Evolutionary conservation across 1,140 invertebrate genomes (phyloP).

Genomic region (Probaryconus sp.): DNA sequence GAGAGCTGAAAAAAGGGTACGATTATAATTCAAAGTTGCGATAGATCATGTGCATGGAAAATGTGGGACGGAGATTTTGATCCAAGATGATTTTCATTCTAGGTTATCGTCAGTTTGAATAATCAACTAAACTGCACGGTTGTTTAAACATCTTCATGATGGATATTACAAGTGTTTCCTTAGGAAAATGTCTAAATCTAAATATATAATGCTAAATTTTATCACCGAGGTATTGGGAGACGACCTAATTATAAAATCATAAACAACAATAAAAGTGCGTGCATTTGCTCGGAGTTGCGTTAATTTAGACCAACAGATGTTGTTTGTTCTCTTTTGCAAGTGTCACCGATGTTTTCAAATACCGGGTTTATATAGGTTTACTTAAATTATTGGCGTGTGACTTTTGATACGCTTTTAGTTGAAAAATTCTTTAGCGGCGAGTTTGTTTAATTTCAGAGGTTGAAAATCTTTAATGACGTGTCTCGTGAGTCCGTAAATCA

Average conservation of each 20-base stretch:
- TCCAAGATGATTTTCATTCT: slow-evolving; percentile 3
- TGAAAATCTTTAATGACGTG: no score
- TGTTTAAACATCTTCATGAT: slow-evolving; percentile 30
- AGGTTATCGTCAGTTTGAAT: not conserved
- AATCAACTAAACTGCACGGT: slow-evolving; percentile 1
- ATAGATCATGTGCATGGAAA: slow-evolving; percentile 7
- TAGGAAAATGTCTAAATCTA: slow-evolving; percentile 3
- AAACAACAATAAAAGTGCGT: slow-evolving; percentile 37
- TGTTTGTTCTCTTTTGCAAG: not conserved
- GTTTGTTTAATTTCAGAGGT: no score
- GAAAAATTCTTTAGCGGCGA: no score
- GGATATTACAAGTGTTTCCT: slow-evolving; percentile 21
- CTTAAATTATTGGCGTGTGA: no score
- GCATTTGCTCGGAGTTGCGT: not conserved
- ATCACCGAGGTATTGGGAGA: slow-evolving; percentile 1
- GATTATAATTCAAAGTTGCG: not conserved
- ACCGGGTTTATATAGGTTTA: no score
- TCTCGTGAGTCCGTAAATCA: no score
- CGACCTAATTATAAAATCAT: slow-evolving; percentile 32
- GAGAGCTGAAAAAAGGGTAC: slow-evolving; percentile 3
- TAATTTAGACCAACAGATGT: slow-evolving; percentile 9
- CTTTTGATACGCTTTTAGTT: no score
- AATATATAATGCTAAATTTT: slow-evolving; percentile 19
- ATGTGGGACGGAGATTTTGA: not conserved
- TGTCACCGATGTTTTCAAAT: not conserved